Conservation (phyloP, 2,113 vertebrate genomes). For the Hippocampus zosterae region DNA sequence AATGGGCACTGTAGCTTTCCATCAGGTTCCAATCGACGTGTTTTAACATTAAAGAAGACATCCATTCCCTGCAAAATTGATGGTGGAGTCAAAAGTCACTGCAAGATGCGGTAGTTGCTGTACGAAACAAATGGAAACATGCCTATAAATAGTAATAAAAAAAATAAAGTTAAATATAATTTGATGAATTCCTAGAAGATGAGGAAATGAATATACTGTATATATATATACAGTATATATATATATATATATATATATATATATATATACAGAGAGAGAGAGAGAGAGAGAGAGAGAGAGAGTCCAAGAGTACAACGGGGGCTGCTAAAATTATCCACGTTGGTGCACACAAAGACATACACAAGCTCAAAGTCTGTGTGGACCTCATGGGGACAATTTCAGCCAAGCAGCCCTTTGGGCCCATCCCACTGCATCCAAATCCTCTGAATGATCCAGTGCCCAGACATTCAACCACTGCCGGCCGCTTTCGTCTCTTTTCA, state of each 20-base stretch:
- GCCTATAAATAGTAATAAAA: background rate
- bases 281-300: no score
- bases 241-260: no score
- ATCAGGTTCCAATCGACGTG: background rate
- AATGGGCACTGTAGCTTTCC: background rate
- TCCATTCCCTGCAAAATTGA: background rate
- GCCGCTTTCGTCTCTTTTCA: slow-evolving; percentile 52
- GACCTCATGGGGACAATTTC: slow-evolving; percentile 59
- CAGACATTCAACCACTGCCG: slow-evolving; percentile 58
- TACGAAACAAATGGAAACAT: background rate
- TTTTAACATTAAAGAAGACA: background rate
- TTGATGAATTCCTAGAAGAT: background rate
- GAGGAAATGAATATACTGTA: background rate
- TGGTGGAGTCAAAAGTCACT: background rate
- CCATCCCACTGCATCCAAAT: slow-evolving; percentile 40
- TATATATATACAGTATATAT: no score
- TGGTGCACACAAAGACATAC: slow-evolving; percentile 20
- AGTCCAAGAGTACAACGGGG: slow-evolving; percentile 52
- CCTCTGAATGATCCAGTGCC: slow-evolving; percentile 74
- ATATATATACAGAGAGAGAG: no score
- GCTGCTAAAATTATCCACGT: slow-evolving; percentile 42
- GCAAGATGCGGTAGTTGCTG: background rate
- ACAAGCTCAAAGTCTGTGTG: slow-evolving; percentile 43
- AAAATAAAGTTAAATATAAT: background rate
- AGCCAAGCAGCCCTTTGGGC: slow-evolving; percentile 54